Base-by-base conservation (phyloP, 2,113 vertebrate genomes). In the Toxostoma redivivum region DNA sequence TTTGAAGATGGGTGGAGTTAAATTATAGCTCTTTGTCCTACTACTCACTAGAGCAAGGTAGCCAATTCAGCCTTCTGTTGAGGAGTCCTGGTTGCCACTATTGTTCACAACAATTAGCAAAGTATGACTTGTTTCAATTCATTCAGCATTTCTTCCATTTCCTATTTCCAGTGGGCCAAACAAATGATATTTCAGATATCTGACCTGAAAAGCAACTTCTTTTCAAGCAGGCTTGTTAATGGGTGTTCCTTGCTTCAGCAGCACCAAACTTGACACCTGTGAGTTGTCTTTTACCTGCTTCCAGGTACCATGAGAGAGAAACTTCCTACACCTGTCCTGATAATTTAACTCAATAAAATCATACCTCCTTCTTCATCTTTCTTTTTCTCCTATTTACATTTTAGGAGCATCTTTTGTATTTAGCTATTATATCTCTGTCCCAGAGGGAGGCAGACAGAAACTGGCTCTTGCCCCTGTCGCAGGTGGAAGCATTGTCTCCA, bases 21-120 rank as follows among this genome's bases (percentile, higher is more conserved):
- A 96, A 96, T 96, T 87, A 96, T 33, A 86, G 28, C 20, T 88
- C n/a, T n/a, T 61, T 69, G 53, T 81, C 23, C 45, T 83, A 71
- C 20, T 53, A 53, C 30, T 16, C 53, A n/a, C 27, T 15, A 57
- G n/a, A 67, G 28, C 17, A 33, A 45, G 45, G 19, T 62, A 74
- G 19, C 37, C 51, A 65, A 42, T n/a, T 61, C 67, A 66, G 38
- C 56, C 51, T 84, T 77, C 56, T 78, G 21, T 22, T 80, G 54
- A 80, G 40, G 61, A 56, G 64, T 25, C 40, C 13, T 24, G 9
- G 11, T 37, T 78, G 17, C 22, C 69, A 60, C 22, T 40, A 35
- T 19, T 25, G 56, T 71, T 54, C 61, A 74, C 44, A 78, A 47
- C 10, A 67, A 40, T 15, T 65, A 54, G 15, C 14, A 85, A 64